Evolutionary conservation across 2,113 vertebrate genomes (phyloP), one percentile per base, ranked within the genome.

Genomic region (Toxotes jaculatrix): DNA sequence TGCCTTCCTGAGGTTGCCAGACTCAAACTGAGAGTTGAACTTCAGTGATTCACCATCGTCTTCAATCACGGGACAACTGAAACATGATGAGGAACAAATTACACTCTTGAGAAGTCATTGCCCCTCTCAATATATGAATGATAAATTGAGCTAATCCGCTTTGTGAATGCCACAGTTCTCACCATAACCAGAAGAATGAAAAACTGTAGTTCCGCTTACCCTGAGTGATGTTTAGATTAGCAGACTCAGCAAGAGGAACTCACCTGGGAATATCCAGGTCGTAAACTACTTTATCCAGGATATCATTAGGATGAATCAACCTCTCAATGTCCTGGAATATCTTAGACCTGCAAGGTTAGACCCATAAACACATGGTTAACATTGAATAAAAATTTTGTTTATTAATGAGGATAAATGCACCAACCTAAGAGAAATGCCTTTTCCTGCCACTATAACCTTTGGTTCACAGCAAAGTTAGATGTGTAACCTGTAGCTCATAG

Each of bases 1-100:
- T 79, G 96, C 98, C 95, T 99, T 99, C 84, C 98, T 96, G 40
- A 99, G 93, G 90, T 99, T 99, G 70, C 98, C 98, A 78, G 97
- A 99, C 92, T 99, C 98, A 94, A 99, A 99, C 94, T 96, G 97
- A 31, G 98, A 99, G 93, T 98, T 99, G 93, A 99, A 99, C 92
- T 97, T 99, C 90, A 99, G 94, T 64, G 97, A 91, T 84, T 98
- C 97, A 51, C 95, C 96, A 53, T 95, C 95, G 70, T 98, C 91
- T 84, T 90, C 96, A 79, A 96, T 94, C 74, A 96, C 69, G 10
- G 91, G 88, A 77, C 82, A 97, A 89, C 98, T 99, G 17, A 36
- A 86, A 92, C 16, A 69, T 66, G 55, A 45, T 31, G 53, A 57
- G 21, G 67, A 70, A 38, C 51, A 34, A 51, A 82, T 38, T 0